A percentile compares a stretch with the other conserved stretches of the same genome.
These are phyloP conservation scores for Polydrusus tereticollis DNA, from an alignment of 2,888 invertebrate species.

Conservation along the genomic window DNA sequence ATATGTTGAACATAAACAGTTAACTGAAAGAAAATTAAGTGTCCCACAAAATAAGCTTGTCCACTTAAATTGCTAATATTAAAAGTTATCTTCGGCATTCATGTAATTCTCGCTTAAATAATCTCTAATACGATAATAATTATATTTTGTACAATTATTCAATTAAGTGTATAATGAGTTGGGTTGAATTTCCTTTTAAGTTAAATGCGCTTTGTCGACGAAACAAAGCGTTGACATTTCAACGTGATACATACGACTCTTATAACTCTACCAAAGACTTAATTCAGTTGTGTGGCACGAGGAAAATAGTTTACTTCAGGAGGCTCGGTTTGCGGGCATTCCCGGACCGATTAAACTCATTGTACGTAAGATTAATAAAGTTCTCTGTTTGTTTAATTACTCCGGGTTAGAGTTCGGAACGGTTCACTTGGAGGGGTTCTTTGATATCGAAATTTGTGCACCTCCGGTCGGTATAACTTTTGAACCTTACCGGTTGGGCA, in stretches of 20 bases:
- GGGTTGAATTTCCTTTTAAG: neutral
- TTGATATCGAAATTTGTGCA: conserved; percentile 6
- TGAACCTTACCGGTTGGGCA: too few species aligned
- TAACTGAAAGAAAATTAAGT: too few species aligned
- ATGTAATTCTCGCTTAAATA: too few species aligned
- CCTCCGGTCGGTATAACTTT: too few species aligned
- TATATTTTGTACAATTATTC: neutral
- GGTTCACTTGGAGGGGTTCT: conserved; percentile 8
- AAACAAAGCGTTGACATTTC: conserved; percentile 15
- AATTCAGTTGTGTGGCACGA: conserved; percentile 7
- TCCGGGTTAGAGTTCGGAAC: conserved; percentile 2
- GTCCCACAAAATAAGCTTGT: too few species aligned
- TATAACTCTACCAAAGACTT: conserved; percentile 12
- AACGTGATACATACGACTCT: conserved; percentile 17
- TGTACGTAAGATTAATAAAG: conserved; percentile 24
- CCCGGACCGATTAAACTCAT: conserved; percentile 13
- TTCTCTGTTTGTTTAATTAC: conserved; percentile 14
- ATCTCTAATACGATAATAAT: neutral
- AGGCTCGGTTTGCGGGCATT: conserved; percentile 18
- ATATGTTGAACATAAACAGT: too few species aligned
- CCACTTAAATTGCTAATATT: too few species aligned
- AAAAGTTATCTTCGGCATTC: too few species aligned
- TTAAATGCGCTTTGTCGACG: conserved; percentile 10
- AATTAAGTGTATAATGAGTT: neutral
- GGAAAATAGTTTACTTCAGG: conserved; percentile 14